Evolutionary conservation across 1,140 invertebrate species (phyloP), one percentile per base, ranked within the genome.

Genomic region (Drosophila bocqueti): DNA sequence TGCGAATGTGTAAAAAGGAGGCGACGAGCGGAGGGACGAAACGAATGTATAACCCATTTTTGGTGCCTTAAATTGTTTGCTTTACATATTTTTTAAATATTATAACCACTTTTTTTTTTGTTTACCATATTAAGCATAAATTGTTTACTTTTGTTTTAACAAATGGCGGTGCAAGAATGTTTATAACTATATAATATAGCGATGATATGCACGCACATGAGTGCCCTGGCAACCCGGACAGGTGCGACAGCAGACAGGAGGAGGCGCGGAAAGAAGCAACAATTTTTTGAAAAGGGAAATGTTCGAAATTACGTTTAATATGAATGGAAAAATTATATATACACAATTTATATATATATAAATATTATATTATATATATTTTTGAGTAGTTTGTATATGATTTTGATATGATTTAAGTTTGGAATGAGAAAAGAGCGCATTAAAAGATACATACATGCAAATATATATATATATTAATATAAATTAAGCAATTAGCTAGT

Each of bases 21-120:
- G 24, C 46, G 43, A 24, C 46, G 43, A 29, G 52, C 43, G n/a
- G 62, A 47, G 38, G 59, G n/a, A 52, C 49, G n/a, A 31, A 34
- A 54, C 31, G 31, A 64, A 54, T 47, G 63, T 40, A 57, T 45
- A 64, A 83, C 45, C 69, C 76, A 83, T 63, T 83, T 85, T 77
- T 73, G 83, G 83, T 87, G 83, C 83, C 83, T 87, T 87, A 87
- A 85, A 75, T 85, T 63, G 38, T 77, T 73, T 72, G 69, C 46
- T 73, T 73, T 72, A 73, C 21, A 73, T 69, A 10, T 58, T 58
- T 42, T 31, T 13, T 36, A 5, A n/a, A 50, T 50, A 50, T 38
- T 24, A 68, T 1, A 40, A 40, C 4, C 36, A 7, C 8, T 43
- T 69, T 4, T 43, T 43, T 40, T 42, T 60, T 59, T 10, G n/a